Evolutionary conservation across 2,113 vertebrate genomes (phyloP).

Genomic region (Trochalopteron elliotii): DNA sequence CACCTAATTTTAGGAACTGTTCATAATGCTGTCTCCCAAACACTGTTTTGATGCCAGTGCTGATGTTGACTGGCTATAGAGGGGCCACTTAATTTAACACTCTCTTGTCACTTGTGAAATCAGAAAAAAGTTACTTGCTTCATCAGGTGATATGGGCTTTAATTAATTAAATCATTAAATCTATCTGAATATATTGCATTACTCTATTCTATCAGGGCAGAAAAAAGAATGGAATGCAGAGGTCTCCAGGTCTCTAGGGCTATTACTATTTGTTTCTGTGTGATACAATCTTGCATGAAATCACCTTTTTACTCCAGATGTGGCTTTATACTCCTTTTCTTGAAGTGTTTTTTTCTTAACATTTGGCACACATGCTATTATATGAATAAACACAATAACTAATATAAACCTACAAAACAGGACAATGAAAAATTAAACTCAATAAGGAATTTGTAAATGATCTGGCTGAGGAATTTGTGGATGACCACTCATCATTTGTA

Average conservation of each 20-base stretch:
- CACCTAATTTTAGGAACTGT: neutral
- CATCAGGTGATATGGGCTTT: neutral
- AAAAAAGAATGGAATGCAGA: neutral
- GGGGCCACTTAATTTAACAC: neutral
- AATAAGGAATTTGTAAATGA: neutral
- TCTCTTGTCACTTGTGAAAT: neutral
- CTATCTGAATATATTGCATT: neutral
- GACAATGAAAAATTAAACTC: neutral
- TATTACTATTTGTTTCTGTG: neutral
- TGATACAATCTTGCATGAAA: neutral
- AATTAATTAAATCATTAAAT: neutral
- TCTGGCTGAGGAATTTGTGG: neutral
- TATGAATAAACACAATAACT: neutral
- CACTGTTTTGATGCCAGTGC: neutral
- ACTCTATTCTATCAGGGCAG: neutral
- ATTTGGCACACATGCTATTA: neutral
- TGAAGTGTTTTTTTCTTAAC: neutral
- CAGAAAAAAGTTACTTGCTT: neutral
- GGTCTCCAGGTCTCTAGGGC: neutral
- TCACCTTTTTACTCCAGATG: neutral
- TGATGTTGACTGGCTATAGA: neutral
- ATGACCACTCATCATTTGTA: neutral
- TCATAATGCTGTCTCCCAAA: neutral
- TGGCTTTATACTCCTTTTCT: neutral
- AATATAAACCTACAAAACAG: neutral